Evolutionary conservation across 37 sponge, comb jelly and placozoan genomes (phyloP).

Genomic region (Mnemiopsis leidyi): DNA sequence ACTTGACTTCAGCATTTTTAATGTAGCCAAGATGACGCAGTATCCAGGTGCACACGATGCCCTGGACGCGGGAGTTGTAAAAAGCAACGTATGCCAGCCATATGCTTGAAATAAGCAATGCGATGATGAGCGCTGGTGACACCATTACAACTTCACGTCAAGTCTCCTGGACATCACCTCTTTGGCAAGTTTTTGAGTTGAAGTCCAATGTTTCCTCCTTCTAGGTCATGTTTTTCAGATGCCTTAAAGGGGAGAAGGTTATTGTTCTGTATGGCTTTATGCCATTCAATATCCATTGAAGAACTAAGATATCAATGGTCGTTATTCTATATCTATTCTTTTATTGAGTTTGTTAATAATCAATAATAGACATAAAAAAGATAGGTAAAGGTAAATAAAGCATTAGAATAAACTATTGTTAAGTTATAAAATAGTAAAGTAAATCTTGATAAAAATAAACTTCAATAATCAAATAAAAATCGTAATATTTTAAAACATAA

Average conservation of each 20-base stretch:
- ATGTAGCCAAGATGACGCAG: constrained; percentile 29
- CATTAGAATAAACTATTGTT: not conserved
- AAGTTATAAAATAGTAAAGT: too few relatives aligned
- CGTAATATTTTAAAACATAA: not conserved
- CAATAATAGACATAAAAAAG: too few relatives aligned
- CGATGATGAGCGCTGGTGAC: not conserved
- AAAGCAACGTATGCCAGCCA: constrained; percentile 59
- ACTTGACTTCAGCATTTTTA: constrained; percentile 52
- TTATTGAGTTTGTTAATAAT: too few relatives aligned
- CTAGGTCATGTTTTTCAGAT: not conserved
- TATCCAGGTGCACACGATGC: constrained; percentile 14
- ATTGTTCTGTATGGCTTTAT: too few relatives aligned
- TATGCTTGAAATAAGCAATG: constrained; percentile 15
- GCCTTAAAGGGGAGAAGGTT: too few relatives aligned
- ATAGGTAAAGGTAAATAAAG: not conserved
- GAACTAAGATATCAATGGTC: too few relatives aligned
- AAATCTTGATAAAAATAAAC: not conserved
- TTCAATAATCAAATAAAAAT: not conserved
- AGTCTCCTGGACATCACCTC: not conserved
- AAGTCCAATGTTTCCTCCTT: not conserved
- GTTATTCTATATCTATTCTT: too few relatives aligned
- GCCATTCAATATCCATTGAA: too few relatives aligned
- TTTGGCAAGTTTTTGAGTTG: not conserved
- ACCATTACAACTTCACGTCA: not conserved
- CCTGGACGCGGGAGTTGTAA: constrained; percentile 62